Evolutionary conservation across 37 sponge, comb jelly and placozoan species (phyloP).

Genomic region (Aplysina aerophoba): DNA sequence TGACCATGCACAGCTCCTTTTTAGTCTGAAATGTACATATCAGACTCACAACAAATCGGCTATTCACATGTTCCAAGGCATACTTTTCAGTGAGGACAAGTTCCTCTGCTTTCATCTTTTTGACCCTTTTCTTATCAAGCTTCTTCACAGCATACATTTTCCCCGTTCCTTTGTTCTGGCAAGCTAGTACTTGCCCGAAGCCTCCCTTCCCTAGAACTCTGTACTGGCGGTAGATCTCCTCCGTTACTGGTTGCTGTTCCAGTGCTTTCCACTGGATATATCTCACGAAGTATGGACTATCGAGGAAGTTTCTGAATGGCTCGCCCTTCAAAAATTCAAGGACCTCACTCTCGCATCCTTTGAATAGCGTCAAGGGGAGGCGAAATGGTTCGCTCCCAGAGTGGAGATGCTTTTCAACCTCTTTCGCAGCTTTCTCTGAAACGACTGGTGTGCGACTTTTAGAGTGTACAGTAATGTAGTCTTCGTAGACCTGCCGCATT

Average conservation of each 20-base stretch:
- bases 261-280: slow-evolving; percentile 96
- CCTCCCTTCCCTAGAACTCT: slow-evolving; percentile 99
- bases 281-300: slow-evolving; percentile 87
- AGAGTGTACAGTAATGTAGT: slow-evolving; percentile 63
- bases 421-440: slow-evolving; percentile 30
- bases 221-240: slow-evolving; percentile 86
- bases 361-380: slow-evolving; percentile 20
- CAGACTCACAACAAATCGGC: slow-evolving; percentile 93
- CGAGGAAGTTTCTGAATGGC: slow-evolving; percentile 84
- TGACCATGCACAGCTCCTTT: slow-evolving; percentile 93
- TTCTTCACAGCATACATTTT: slow-evolving; percentile 99
- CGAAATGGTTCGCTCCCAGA: background rate
- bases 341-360: slow-evolving; percentile 46
- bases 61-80: slow-evolving; percentile 87
- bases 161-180: slow-evolving; percentile 70
- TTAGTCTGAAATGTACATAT: slow-evolving; percentile 97
- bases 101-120: slow-evolving; percentile 93
- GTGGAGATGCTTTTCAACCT: slow-evolving; percentile 9
- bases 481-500: slow-evolving; percentile 70
- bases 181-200: slow-evolving; percentile 92
- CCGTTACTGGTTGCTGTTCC: slow-evolving; percentile 84
- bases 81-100: slow-evolving; percentile 95
- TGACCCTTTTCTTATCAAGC: slow-evolving; percentile 97
- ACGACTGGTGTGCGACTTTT: slow-evolving; percentile 30
- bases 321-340: slow-evolving; percentile 86